Conservation (phyloP, 2,797 vertebrate genomes). For the Ceyx erithaca region DNA sequence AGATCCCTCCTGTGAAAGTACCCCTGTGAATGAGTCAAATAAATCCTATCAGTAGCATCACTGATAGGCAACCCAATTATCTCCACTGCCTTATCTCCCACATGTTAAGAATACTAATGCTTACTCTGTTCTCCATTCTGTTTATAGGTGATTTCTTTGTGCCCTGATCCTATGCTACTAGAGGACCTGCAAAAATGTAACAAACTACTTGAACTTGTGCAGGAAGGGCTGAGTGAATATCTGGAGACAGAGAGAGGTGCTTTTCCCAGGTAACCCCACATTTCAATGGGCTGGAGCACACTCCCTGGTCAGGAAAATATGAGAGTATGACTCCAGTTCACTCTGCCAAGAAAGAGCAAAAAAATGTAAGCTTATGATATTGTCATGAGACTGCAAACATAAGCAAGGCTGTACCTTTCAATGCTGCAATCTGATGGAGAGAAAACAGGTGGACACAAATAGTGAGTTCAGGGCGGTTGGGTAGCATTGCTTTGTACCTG, state of each 20-base stretch:
- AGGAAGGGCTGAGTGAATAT: conserved; percentile 92
- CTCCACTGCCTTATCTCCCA: neutral
- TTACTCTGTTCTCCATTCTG: neutral
- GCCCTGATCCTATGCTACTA: conserved; percentile 83
- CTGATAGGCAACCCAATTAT: conserved; percentile 44
- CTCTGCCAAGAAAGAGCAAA: neutral
- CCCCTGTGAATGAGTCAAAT: conserved; percentile 30
- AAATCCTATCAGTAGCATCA: conserved; percentile 19
- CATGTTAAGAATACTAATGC: conserved; percentile 22
- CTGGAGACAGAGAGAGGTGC: conserved; percentile 87
- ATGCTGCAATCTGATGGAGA: conserved; percentile 54
- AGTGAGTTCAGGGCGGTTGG: neutral
- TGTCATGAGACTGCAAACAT: neutral
- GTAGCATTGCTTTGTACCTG: fast-evolving
- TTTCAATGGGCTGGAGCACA: neutral
- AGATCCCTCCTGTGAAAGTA: conserved; percentile 27
- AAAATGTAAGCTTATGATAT: neutral
- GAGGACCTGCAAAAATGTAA: conserved; percentile 85
- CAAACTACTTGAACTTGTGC: conserved; percentile 85
- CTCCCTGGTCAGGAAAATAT: neutral
- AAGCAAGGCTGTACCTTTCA: conserved; percentile 24
- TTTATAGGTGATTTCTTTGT: conserved; percentile 88
- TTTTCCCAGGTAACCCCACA: conserved; percentile 84
- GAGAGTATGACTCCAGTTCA: neutral
- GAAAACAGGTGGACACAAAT: neutral